These are phyloP conservation scores for Limosa lapponica DNA, from an alignment of 2,797 vertebrate species.

Conservation along the genomic window DNA sequence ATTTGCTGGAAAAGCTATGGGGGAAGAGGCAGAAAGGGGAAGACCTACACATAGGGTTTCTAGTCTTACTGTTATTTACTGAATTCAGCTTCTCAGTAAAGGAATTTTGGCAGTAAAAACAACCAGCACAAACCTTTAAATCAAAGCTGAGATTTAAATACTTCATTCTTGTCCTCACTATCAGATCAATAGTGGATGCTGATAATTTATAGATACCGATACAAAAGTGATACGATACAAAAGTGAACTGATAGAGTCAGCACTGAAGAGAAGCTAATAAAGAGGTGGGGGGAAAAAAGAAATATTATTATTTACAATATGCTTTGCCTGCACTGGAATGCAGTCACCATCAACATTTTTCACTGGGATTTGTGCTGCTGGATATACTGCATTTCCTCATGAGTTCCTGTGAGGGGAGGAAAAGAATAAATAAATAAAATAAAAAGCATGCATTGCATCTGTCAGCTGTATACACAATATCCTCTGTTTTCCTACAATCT, in stretches of 20 bases:
- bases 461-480: not conserved
- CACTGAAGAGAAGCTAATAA: conserved; percentile 2
- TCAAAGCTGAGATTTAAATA: conserved; percentile 14
- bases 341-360: not conserved
- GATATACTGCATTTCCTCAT: not conserved
- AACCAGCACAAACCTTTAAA: not conserved
- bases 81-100: not conserved
- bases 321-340: conserved; percentile 1
- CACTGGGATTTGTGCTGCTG: conserved; percentile 17
- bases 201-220: not conserved
- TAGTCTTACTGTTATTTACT: not conserved
- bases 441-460: not conserved
- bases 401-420: not conserved
- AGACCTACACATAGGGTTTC: not conserved
- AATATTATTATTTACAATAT: conserved; percentile 1
- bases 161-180: not conserved
- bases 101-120: not conserved
- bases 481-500: not conserved
- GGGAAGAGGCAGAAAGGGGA: not conserved
- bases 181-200: not conserved
- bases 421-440: not conserved
- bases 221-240: not conserved
- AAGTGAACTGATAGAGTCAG: not conserved
- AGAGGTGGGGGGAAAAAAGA: not conserved
- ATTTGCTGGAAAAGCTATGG: not conserved